phyloP scores from a whole-genome alignment of 2,888 invertebrate species.

The Therioaphis trifolii region DNA sequence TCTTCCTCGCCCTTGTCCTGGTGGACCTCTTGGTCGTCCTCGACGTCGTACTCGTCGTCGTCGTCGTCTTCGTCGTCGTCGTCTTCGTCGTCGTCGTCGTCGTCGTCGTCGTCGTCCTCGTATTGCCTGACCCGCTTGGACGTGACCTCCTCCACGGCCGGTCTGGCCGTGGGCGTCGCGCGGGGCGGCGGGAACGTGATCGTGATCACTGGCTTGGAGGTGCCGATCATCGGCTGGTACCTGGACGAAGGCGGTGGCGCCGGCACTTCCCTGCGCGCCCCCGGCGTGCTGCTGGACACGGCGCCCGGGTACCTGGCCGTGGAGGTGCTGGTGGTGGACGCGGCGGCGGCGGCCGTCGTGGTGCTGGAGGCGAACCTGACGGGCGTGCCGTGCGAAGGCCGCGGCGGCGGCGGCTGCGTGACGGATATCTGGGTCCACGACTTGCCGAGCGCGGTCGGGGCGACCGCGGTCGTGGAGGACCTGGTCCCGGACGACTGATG shows the following conservation, averaged over 20 bases:
- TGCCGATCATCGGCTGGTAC: constrained; percentile 17
- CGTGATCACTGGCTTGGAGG: constrained; percentile 47
- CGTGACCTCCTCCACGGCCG: constrained; percentile 67
- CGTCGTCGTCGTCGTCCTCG: constrained; percentile 67
- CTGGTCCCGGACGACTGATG: background rate
- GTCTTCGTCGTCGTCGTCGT: constrained; percentile 66
- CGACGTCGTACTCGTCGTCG: constrained; percentile 60
- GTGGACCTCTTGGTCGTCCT: constrained; percentile 61
- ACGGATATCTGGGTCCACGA: constrained; percentile 58
- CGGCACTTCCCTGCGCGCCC: constrained; percentile 13
- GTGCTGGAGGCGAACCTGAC: background rate
- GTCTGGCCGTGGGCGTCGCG: constrained; percentile 50
- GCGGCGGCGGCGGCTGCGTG: constrained; percentile 12
- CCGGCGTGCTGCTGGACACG: background rate
- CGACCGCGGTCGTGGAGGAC: background rate
- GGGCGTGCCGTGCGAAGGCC: background rate
- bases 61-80: constrained; percentile 64
- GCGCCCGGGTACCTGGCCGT: background rate
- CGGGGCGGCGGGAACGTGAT: constrained; percentile 49
- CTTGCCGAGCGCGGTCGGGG: constrained; percentile 19
- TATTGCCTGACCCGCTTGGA: constrained; percentile 64
- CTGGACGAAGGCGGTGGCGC: background rate
- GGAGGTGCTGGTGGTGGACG: background rate
- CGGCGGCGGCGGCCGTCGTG: background rate
- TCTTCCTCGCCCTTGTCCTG: constrained; percentile 64